phyloP scores from a whole-genome alignment of 2,888 invertebrate species.

The Bugulina stolonifera region DNA sequence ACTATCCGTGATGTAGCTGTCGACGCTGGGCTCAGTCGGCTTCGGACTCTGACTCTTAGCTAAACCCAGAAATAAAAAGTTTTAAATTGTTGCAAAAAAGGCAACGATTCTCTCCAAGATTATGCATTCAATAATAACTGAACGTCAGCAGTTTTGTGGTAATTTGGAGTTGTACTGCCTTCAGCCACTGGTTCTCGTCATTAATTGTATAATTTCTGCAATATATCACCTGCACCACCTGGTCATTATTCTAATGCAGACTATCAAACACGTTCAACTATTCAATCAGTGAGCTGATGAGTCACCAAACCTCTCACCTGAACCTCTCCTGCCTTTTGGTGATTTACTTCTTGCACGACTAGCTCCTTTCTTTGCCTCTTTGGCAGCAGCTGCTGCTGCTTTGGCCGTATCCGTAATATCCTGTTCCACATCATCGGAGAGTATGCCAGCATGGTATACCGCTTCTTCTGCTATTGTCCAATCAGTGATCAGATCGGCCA shows the following conservation, averaged over 20 bases:
- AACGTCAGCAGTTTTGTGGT: background rate
- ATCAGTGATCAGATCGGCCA: constrained; percentile 43
- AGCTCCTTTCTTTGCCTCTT: constrained; percentile 28
- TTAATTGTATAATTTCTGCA: too few relatives aligned
- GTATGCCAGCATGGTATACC: constrained; percentile 45
- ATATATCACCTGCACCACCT: too few relatives aligned
- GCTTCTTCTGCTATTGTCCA: constrained; percentile 50
- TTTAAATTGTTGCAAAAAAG: too few relatives aligned
- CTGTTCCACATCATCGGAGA: constrained; percentile 45
- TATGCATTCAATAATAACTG: background rate
- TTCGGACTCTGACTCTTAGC: constrained; percentile 25
- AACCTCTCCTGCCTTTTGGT: background rate
- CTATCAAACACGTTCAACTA: too few relatives aligned
- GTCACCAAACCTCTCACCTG: background rate
- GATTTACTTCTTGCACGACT: constrained; percentile 20
- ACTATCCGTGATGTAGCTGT: constrained; percentile 29
- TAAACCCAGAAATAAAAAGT: background rate
- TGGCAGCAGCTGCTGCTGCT: constrained; percentile 38
- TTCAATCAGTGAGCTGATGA: too few relatives aligned
- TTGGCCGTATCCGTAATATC: constrained; percentile 33
- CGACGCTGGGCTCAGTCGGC: background rate
- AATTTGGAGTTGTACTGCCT: too few relatives aligned
- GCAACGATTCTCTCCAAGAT: too few relatives aligned
- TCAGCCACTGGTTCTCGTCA: too few relatives aligned
- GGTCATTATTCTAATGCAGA: too few relatives aligned